Evolutionary conservation across 2,797 vertebrate genomes (phyloP).

Genomic region (Gadopsis marmoratus): DNA sequence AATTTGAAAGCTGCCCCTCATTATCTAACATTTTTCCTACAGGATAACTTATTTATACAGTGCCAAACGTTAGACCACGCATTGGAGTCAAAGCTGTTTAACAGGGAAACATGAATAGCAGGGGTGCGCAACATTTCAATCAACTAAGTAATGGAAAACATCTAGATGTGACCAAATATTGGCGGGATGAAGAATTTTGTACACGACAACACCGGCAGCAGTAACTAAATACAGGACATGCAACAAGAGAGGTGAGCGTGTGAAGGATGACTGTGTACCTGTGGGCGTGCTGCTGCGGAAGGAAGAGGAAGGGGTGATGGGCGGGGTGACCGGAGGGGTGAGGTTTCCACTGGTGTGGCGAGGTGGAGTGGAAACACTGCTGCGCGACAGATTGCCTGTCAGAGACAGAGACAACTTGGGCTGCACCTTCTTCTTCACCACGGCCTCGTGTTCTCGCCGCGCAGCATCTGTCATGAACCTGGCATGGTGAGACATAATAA

Average conservation of each 20-base stretch:
- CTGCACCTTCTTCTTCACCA: conserved; percentile 95
- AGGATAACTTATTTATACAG: background rate
- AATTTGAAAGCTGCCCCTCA: conserved; percentile 12
- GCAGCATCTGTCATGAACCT: conserved; percentile 98
- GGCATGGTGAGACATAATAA: conserved; percentile 54
- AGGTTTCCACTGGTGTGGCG: conserved; percentile 97
- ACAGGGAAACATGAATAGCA: background rate
- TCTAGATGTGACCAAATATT: background rate
- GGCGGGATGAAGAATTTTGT: background rate
- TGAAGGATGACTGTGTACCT: conserved; percentile 64
- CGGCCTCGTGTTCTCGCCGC: conserved; percentile 93
- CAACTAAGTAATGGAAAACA: background rate
- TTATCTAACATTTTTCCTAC: background rate
- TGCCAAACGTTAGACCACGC: background rate
- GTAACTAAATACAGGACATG: too few species aligned
- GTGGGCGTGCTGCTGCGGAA: conserved; percentile 98
- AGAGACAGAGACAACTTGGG: conserved; percentile 94
- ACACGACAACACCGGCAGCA: background rate
- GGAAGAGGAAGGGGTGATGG: conserved; percentile 97
- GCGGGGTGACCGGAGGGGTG: conserved; percentile 97
- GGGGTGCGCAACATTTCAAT: background rate
- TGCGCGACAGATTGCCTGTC: conserved; percentile 90
- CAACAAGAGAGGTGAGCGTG: too few species aligned
- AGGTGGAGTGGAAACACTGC: conserved; percentile 92
- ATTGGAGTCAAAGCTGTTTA: background rate